Conservation (phyloP, 1,140 invertebrate genomes). For the Magallana angulata region DNA sequence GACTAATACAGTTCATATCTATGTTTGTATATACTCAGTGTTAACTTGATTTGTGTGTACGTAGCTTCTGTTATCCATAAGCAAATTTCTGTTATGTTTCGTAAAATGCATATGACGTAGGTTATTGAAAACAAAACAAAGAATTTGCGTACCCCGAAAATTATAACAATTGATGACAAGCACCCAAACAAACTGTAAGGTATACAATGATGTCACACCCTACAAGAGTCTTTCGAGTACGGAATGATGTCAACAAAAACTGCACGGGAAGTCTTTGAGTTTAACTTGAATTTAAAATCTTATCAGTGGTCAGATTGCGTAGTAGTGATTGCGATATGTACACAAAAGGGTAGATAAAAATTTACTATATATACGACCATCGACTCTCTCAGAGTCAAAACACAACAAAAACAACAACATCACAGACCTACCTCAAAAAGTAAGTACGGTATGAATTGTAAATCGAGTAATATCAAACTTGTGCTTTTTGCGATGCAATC, state of each 20-base stretch:
- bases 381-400: not conserved
- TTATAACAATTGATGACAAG: not conserved
- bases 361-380: conserved; percentile 1
- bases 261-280: conserved; percentile 10
- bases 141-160: not conserved
- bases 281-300: not conserved
- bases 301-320: not conserved
- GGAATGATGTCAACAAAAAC: not conserved
- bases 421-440: not conserved
- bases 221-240: not conserved
- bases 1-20: too few relatives aligned
- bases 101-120: not conserved
- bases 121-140: not conserved
- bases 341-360: conserved; percentile 26
- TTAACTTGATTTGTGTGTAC: not conserved
- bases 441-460: not conserved
- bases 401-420: conserved; percentile 12
- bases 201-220: too few relatives aligned
- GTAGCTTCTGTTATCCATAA: not conserved
- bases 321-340: conserved; percentile 15
- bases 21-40: not conserved
- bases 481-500: not conserved
- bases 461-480: not conserved
- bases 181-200: not conserved
- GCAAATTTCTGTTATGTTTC: not conserved